Conservation (phyloP, 2,113 vertebrate genomes). For the Rhizomys pruinosus region DNA sequence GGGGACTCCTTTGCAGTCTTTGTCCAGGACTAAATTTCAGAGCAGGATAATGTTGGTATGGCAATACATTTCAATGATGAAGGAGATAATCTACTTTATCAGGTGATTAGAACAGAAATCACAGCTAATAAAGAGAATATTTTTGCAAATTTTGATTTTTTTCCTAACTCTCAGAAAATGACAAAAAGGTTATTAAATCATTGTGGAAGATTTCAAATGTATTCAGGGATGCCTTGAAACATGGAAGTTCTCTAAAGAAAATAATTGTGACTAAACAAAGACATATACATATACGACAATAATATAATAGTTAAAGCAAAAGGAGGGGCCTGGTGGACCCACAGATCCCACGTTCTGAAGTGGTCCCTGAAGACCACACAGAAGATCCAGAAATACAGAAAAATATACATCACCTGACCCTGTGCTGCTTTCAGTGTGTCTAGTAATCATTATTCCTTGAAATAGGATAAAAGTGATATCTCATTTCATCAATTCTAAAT, state of each 20-base stretch:
- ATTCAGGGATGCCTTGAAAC: neutral
- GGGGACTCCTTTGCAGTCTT: conserved; percentile 70
- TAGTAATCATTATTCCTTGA: neutral
- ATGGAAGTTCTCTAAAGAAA: conserved; percentile 80
- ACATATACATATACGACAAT: conserved; percentile 61
- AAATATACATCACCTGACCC: no score
- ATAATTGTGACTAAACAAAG: conserved; percentile 81
- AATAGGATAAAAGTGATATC: neutral
- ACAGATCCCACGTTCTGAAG: neutral
- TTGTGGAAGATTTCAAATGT: conserved; percentile 69
- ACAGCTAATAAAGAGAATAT: conserved; percentile 63
- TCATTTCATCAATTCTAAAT: neutral
- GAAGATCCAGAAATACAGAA: neutral
- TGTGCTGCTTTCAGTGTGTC: accelerated
- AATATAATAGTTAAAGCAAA: neutral
- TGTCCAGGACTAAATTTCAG: conserved; percentile 72
- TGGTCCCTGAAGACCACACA: neutral
- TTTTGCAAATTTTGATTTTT: conserved; percentile 74
- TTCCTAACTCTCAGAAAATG: conserved; percentile 77
- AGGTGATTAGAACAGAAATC: conserved; percentile 76
- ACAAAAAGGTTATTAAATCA: conserved; percentile 46
- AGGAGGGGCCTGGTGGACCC: neutral
- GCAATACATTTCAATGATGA: conserved; percentile 76
- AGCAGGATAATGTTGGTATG: conserved; percentile 65
- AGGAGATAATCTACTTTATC: conserved; percentile 77